Conservation (phyloP, 1,140 invertebrate species). For the Hyphantria cunea region DNA sequence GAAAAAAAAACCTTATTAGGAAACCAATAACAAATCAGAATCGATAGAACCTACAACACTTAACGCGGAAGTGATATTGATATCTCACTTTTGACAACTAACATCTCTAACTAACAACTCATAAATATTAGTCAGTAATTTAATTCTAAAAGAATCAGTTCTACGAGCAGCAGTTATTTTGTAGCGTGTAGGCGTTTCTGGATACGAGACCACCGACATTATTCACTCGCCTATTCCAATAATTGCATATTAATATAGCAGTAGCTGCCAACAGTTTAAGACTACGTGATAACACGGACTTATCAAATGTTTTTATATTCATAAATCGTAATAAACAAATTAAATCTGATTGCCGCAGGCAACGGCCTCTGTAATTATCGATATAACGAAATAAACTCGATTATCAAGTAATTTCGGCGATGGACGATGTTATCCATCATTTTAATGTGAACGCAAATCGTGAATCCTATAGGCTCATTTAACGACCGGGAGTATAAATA, state of each 20-base stretch:
- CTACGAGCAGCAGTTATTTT: background rate
- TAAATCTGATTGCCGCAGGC: constrained; percentile 27
- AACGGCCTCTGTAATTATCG: constrained; percentile 45
- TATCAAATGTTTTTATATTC: constrained; percentile 40
- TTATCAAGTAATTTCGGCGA: constrained; percentile 43
- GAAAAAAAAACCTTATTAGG: no score
- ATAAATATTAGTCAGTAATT: no score
- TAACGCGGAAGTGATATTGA: no score
- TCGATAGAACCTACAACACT: no score
- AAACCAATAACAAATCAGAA: no score
- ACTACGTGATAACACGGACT: constrained; percentile 40
- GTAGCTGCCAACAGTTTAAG: constrained; percentile 28
- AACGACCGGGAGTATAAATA: constrained; percentile 51
- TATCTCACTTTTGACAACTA: no score
- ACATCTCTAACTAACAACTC: no score
- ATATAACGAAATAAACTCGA: constrained; percentile 51
- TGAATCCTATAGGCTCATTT: constrained; percentile 57
- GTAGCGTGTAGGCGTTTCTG: constrained; percentile 6
- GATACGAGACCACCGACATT: constrained; percentile 3
- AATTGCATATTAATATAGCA: constrained; percentile 8
- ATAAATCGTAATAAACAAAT: constrained; percentile 48
- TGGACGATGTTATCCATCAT: constrained; percentile 60
- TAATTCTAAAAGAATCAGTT: no score
- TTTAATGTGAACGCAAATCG: constrained; percentile 64
- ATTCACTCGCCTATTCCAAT: constrained; percentile 12